phyloP scores from a whole-genome alignment of 1,140 invertebrate species.

The Eueides isabella region DNA sequence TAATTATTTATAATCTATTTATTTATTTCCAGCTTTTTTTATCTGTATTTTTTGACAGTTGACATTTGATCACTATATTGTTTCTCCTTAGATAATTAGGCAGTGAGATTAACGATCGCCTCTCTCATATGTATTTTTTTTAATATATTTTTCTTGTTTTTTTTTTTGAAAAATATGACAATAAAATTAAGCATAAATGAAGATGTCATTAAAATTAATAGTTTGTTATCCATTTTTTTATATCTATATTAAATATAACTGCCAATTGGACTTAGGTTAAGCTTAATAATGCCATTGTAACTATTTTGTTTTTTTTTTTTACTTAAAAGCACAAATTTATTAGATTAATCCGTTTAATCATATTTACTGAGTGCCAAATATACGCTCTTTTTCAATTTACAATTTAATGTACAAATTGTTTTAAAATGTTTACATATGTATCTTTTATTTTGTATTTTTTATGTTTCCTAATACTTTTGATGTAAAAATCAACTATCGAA shows the following conservation, averaged over 20 bases:
- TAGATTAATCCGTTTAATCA: neutral
- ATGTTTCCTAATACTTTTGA: neutral
- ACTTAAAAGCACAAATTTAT: neutral
- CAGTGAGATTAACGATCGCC: neutral
- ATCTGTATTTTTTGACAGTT: constrained; percentile 1
- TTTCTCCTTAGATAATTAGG: neutral
- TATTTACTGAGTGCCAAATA: constrained; percentile 21
- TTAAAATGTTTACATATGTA: neutral
- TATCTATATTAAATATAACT: neutral
- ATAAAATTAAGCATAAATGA: neutral
- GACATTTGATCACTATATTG: neutral
- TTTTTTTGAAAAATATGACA: neutral
- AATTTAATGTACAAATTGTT: constrained; percentile 20
- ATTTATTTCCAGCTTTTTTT: neutral
- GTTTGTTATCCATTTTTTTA: neutral
- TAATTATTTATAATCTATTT: neutral
- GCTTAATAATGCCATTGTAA: neutral
- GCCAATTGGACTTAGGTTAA: neutral
- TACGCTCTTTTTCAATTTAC: neutral
- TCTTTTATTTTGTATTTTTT: neutral
- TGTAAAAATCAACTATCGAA: too few species aligned
- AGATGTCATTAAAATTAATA: too few species aligned
- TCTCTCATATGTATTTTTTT: neutral
- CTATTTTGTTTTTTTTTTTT: neutral
- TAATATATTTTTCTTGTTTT: neutral